Conservation (phyloP, 37 sponge, comb jelly and placozoan species). For the Axinella damicornis region DNA sequence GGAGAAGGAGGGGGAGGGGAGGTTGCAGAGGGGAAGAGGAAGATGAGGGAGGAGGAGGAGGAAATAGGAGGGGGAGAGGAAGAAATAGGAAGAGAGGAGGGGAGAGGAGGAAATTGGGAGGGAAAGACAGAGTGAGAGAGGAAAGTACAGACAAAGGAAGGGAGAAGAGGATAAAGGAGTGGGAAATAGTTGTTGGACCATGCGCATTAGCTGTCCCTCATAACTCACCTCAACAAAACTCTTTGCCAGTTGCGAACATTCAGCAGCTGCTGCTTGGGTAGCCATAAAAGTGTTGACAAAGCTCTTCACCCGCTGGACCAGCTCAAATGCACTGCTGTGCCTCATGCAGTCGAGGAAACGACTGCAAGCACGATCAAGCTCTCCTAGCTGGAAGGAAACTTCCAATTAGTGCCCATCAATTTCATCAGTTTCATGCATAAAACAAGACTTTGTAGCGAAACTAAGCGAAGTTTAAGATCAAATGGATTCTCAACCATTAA, state of each 20-base stretch:
- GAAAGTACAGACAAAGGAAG: no score
- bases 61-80: not conserved
- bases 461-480: not conserved
- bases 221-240: constrained; percentile 41
- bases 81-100: not conserved
- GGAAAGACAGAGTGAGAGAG: not conserved
- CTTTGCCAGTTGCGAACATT: constrained; percentile 1
- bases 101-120: not conserved
- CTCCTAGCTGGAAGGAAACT: constrained; percentile 12
- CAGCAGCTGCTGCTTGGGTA: constrained; percentile 13
- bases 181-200: no score
- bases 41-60: not conserved
- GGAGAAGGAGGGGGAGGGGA: no score
- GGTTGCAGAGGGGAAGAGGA: not conserved
- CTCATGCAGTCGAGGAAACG: constrained; percentile 70
- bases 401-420: not conserved
- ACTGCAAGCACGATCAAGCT: constrained; percentile 27
- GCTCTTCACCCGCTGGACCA: constrained; percentile 68
- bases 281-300: constrained; percentile 30
- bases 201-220: no score
- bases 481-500: not conserved
- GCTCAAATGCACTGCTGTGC: constrained; percentile 52
- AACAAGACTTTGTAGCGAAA: no score
- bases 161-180: no score
- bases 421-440: not conserved